Percentiles rank a stretch among this genome's conserved stretches.
phyloP scores from a whole-genome alignment of 2,888 invertebrate species.

The Leucania comma region DNA sequence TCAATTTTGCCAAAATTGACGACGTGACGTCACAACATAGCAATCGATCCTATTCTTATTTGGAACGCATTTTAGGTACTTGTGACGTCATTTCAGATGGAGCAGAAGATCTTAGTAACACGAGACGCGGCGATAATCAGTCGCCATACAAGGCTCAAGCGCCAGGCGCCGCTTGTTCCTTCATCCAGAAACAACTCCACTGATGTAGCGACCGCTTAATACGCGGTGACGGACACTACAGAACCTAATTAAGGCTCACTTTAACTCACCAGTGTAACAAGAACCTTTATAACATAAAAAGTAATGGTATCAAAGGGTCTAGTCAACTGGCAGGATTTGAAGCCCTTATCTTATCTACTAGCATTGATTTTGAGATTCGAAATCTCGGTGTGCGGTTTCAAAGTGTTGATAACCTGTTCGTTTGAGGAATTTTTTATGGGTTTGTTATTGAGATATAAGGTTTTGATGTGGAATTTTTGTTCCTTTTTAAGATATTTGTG shows the following conservation, averaged over 20 bases:
- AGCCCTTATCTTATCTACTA: constrained; percentile 86
- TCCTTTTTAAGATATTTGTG: constrained; percentile 20
- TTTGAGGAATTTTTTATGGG: constrained; percentile 63
- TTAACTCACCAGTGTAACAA: constrained; percentile 69
- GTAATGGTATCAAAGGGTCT: constrained; percentile 60
- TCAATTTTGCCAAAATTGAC: no score
- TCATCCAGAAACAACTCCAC: constrained; percentile 87
- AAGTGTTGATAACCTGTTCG: constrained; percentile 70
- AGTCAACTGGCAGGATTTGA: constrained; percentile 70
- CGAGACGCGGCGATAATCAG: constrained; percentile 81
- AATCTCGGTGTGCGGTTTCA: constrained; percentile 87
- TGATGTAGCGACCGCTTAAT: constrained; percentile 89
- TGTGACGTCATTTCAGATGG: constrained; percentile 56
- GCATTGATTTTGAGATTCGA: constrained; percentile 87
- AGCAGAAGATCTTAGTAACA: constrained; percentile 73
- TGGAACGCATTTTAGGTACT: constrained; percentile 14
- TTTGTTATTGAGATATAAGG: constrained; percentile 64
- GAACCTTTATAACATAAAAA: constrained; percentile 57
- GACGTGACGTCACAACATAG: no score
- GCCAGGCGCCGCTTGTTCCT: constrained; percentile 82
- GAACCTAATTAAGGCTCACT: constrained; percentile 87
- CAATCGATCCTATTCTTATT: no score
- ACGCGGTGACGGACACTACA: constrained; percentile 87
- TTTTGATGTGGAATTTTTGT: constrained; percentile 47
- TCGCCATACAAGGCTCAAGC: constrained; percentile 78